These are phyloP conservation scores for Tupiocoris notatus DNA, from an alignment of 2,888 invertebrate species.

Conservation along the genomic window DNA sequence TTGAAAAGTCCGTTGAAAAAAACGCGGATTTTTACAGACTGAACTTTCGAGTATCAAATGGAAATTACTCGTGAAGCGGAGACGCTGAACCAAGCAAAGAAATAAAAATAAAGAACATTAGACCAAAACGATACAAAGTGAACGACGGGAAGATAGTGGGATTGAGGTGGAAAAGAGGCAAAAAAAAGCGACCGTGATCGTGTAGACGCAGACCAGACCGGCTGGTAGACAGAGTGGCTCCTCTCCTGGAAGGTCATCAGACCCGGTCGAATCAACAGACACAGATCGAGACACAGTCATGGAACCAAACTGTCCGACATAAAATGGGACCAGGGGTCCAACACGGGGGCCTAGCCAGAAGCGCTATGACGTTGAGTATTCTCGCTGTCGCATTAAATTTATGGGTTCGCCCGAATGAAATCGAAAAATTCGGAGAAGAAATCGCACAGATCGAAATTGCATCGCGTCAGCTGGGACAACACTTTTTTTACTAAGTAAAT, in stretches of 20 bases:
- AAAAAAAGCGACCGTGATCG: not conserved
- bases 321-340: not conserved
- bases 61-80: no score
- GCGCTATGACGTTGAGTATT: no score
- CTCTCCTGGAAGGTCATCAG: slow-evolving; percentile 5
- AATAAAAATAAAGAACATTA: not conserved
- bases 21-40: no score
- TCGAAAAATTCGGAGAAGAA: no score
- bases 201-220: slow-evolving; percentile 2
- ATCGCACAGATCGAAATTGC: no score
- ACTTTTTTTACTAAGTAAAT: no score
- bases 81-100: not conserved
- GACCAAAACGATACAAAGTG: not conserved
- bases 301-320: not conserved
- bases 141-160: not conserved
- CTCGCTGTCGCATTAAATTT: no score
- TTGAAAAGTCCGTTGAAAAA: no score
- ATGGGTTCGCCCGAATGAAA: no score
- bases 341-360: no score
- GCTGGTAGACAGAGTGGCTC: slow-evolving; percentile 26
- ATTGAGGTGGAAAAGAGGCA: not conserved
- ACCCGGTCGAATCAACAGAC: not conserved
- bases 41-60: no score
- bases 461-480: no score
- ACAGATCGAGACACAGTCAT: not conserved